These are phyloP conservation scores for Tenualosa ilisha DNA, from an alignment of 2,797 vertebrate genomes.

Conservation along the genomic window DNA sequence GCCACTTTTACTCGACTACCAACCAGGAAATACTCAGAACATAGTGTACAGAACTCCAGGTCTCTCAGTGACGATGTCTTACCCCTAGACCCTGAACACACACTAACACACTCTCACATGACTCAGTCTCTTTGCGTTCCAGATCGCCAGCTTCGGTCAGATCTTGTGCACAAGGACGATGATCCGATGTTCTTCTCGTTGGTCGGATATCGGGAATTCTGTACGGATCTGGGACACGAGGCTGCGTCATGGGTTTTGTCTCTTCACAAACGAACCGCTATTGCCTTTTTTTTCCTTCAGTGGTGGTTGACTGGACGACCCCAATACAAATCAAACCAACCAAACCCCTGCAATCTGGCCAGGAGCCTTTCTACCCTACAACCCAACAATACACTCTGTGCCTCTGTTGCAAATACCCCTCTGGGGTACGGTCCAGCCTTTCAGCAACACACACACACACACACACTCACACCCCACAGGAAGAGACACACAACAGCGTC, in stretches of 20 bases:
- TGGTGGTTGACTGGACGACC: background rate
- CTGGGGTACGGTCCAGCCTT: conserved; percentile 14
- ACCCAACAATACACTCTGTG: conserved; percentile 15
- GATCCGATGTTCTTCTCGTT: background rate
- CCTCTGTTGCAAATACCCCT: conserved; percentile 11
- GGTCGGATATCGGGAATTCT: background rate
- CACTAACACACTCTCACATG: background rate
- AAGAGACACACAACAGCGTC: background rate
- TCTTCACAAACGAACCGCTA: conserved; percentile 7
- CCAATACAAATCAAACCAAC: background rate
- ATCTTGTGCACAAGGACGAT: background rate
- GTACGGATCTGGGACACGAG: background rate
- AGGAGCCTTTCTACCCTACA: background rate
- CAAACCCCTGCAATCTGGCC: background rate
- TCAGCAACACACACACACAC: background rate
- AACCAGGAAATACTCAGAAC: conserved; percentile 7
- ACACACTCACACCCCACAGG: background rate
- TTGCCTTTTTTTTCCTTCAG: conserved; percentile 6
- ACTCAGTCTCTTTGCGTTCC: background rate
- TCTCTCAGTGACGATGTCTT: background rate
- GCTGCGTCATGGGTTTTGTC: background rate
- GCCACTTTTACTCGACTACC: background rate
- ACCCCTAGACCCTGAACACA: background rate
- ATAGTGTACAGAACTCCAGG: background rate
- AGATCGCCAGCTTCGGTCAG: background rate